Conservation (phyloP, 2,888 invertebrate species). For the Philhelius pedissequus region DNA sequence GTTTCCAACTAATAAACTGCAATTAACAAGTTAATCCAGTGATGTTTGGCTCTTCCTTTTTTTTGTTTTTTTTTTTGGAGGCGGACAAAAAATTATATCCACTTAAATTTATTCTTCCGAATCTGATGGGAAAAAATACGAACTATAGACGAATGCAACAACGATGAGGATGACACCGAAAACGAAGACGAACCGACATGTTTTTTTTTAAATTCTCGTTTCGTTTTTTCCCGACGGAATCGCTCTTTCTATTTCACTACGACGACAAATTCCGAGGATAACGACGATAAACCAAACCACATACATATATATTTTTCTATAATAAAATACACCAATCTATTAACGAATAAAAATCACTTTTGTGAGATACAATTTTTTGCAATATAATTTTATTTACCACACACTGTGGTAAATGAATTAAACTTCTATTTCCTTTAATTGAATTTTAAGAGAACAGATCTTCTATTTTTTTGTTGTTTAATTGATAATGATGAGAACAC, state of each 20-base stretch:
- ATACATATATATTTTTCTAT: background rate
- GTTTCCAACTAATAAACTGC: background rate
- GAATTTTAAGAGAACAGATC: conserved; percentile 8
- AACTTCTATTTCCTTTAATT: conserved; percentile 3
- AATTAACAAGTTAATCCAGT: background rate
- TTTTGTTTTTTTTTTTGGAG: too few relatives aligned
- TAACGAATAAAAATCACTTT: conserved; percentile 21
- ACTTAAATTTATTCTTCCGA: background rate
- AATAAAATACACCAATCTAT: conserved; percentile 4
- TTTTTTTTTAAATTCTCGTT: conserved; percentile 33
- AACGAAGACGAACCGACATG: conserved; percentile 63
- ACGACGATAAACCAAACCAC: conserved; percentile 38
- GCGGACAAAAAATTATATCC: background rate
- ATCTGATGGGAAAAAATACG: conserved; percentile 1
- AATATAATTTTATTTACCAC: conserved; percentile 16
- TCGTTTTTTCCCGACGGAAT: conserved; percentile 43
- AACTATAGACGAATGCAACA: conserved; percentile 52
- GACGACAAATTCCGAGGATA: conserved; percentile 65
- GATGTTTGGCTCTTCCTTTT: background rate
- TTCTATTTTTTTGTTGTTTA: conserved; percentile 9
- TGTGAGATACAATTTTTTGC: conserved; percentile 2
- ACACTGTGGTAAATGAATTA: conserved; percentile 1
- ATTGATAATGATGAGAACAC: conserved; percentile 14
- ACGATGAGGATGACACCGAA: conserved; percentile 63
- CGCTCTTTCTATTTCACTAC: conserved; percentile 45